These are phyloP conservation scores for Pseudolycoriella hygida DNA, from an alignment of 2,888 invertebrate species.

Conservation along the genomic window DNA sequence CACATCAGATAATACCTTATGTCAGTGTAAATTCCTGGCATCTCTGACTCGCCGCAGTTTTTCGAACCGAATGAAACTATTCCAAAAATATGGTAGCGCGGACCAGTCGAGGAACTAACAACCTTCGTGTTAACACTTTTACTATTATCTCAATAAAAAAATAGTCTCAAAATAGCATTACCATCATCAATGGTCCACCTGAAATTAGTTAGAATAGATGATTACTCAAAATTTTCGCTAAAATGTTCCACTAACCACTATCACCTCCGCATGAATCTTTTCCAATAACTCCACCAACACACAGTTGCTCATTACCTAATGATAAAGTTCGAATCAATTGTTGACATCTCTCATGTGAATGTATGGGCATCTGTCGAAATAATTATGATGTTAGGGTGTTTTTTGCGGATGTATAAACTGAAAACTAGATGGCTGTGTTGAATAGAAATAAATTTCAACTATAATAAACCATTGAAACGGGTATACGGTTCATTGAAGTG, in stretches of 20 bases:
- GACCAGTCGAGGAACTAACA: slow-evolving; percentile 13
- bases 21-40: slow-evolving; percentile 38
- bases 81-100: slow-evolving; percentile 37
- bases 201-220: too few species aligned
- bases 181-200: slow-evolving; percentile 2
- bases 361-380: too few species aligned
- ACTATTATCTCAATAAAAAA: not conserved
- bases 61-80: slow-evolving; percentile 43
- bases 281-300: slow-evolving; percentile 37
- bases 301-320: slow-evolving; percentile 28
- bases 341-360: too few species aligned
- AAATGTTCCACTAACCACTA: too few species aligned
- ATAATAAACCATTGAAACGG: too few species aligned
- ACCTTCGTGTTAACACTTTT: slow-evolving; percentile 14
- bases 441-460: too few species aligned
- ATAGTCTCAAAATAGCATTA: too few species aligned
- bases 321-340: slow-evolving; percentile 15
- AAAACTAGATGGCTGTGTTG: too few species aligned
- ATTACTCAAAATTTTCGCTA: too few species aligned
- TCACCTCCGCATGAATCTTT: slow-evolving; percentile 43
- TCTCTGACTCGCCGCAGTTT: slow-evolving; percentile 31
- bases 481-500: too few species aligned
- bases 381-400: too few species aligned
- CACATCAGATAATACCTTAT: slow-evolving; percentile 34
- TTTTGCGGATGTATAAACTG: too few species aligned